These are phyloP conservation scores for Galleria mellonella DNA, from an alignment of 1,140 invertebrate species.

Conservation along the genomic window DNA sequence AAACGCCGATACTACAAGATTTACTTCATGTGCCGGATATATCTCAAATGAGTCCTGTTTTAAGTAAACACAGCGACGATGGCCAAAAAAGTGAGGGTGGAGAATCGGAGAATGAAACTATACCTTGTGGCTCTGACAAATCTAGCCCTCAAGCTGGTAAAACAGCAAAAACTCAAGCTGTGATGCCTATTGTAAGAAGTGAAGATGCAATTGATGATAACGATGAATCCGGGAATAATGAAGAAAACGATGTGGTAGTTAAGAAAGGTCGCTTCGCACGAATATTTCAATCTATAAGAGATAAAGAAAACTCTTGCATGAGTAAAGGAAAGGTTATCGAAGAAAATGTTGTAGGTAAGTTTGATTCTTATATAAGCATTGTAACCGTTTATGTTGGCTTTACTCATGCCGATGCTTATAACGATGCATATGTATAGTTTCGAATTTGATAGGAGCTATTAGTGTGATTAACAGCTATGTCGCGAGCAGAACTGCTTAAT, in stretches of 20 bases:
- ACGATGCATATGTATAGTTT: too few species aligned
- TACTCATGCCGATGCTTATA: too few species aligned
- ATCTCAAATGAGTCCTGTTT: constrained; percentile 55
- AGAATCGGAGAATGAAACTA: constrained; percentile 69
- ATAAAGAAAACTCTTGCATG: constrained; percentile 69
- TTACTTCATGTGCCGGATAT: constrained; percentile 56
- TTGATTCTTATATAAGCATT: too few species aligned
- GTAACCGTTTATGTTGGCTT: too few species aligned
- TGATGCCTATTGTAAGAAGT: constrained; percentile 63
- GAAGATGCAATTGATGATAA: constrained; percentile 56
- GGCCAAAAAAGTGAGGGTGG: constrained; percentile 59
- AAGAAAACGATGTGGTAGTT: constrained; percentile 52
- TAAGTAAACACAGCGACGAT: constrained; percentile 62
- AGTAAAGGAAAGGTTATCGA: constrained; percentile 67
- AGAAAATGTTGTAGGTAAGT: constrained; percentile 47
- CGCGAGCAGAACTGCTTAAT: too few species aligned
- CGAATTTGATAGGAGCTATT: too few species aligned
- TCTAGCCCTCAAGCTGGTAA: constrained; percentile 58
- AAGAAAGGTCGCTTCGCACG: constrained; percentile 62
- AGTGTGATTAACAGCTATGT: too few species aligned
- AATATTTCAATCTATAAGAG: constrained; percentile 58
- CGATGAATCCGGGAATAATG: constrained; percentile 26
- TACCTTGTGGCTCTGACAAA: constrained; percentile 64
- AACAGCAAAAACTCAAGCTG: constrained; percentile 62
- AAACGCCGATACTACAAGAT: constrained; percentile 53